These are phyloP conservation scores for Mobula hypostoma DNA, from an alignment of 2,113 vertebrate species.

Conservation along the genomic window DNA sequence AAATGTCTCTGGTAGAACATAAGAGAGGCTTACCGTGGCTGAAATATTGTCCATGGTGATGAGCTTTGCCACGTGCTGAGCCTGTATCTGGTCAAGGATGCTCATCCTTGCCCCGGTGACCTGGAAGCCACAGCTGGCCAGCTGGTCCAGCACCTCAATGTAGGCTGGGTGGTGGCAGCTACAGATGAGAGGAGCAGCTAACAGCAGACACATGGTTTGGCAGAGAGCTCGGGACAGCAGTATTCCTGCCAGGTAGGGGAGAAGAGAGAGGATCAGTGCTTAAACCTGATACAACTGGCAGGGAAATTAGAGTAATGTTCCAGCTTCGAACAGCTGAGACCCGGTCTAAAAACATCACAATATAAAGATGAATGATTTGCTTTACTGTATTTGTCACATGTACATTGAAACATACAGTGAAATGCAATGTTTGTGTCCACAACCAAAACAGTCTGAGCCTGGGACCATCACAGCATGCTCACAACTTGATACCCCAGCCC, in stretches of 20 bases:
- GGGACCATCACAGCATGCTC: no score
- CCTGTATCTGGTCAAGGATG: slow-evolving; percentile 45
- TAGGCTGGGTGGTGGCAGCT: slow-evolving; percentile 44
- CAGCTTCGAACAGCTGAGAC: not conserved
- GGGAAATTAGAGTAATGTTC: not conserved
- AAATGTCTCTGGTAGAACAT: not conserved
- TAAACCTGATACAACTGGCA: not conserved
- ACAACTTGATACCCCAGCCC: no score
- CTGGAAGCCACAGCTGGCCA: slow-evolving; percentile 50
- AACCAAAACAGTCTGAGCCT: no score
- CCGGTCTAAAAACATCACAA: no score
- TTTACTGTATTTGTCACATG: no score
- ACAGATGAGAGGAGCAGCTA: slow-evolving; percentile 46
- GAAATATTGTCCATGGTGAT: slow-evolving; percentile 40
- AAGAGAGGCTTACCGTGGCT: slow-evolving; percentile 42
- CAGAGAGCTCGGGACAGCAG: slow-evolving; percentile 44
- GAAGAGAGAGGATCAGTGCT: not conserved
- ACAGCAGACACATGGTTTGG: slow-evolving; percentile 59
- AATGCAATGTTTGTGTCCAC: no score
- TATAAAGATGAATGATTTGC: no score
- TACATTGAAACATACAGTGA: no score
- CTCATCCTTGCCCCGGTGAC: slow-evolving; percentile 55
- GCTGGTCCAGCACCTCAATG: slow-evolving; percentile 49
- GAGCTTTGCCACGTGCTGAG: slow-evolving; percentile 42
- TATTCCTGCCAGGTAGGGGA: not conserved